phyloP scores from a whole-genome alignment of 2,888 invertebrate genomes.

The Gymnosoma rotundatum region DNA sequence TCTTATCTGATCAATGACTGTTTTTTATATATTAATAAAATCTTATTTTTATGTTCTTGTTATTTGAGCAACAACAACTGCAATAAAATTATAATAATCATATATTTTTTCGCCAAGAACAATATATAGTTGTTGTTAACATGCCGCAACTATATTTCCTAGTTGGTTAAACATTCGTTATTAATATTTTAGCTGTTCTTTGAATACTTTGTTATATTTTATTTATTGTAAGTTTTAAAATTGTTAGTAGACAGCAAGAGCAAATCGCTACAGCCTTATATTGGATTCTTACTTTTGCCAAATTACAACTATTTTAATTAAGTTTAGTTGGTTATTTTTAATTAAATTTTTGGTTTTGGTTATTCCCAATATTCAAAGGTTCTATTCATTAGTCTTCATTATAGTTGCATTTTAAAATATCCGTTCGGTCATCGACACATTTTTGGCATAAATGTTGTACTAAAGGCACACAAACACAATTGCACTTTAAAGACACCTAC shows the following conservation, averaged over 20 bases:
- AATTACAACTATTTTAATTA: background rate
- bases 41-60: too few relatives aligned
- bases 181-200: too few relatives aligned
- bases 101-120: too few relatives aligned
- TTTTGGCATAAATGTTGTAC: slow-evolving; percentile 5
- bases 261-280: background rate
- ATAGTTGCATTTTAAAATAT: background rate
- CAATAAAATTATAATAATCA: too few relatives aligned
- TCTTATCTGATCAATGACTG: too few relatives aligned
- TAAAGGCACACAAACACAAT: background rate
- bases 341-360: slow-evolving; percentile 57
- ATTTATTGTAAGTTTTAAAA: too few relatives aligned
- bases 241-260: background rate
- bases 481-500: background rate
- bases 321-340: slow-evolving; percentile 48
- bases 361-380: slow-evolving; percentile 4
- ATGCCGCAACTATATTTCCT: too few relatives aligned
- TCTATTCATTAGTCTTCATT: background rate
- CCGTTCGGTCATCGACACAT: background rate
- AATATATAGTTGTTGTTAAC: too few relatives aligned
- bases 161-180: too few relatives aligned
- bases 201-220: too few relatives aligned
- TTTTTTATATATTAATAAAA: too few relatives aligned
- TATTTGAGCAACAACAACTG: too few relatives aligned
- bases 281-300: background rate